These are phyloP conservation scores for Ophion slaviceki DNA, from an alignment of 2,888 invertebrate species.

Conservation along the genomic window DNA sequence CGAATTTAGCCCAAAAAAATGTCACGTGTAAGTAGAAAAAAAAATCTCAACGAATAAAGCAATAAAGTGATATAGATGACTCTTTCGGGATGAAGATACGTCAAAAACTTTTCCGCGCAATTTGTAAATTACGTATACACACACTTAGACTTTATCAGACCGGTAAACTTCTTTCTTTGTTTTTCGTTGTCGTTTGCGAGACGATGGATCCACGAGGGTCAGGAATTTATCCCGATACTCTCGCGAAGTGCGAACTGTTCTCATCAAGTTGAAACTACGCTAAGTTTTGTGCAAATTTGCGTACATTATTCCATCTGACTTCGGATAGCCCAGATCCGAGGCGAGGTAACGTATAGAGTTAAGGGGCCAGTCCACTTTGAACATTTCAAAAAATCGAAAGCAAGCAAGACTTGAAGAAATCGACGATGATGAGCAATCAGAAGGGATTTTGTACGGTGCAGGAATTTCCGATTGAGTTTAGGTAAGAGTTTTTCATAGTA, in stretches of 20 bases:
- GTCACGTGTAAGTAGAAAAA: not conserved
- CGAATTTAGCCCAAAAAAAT: conserved; percentile 28
- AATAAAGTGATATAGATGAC: not conserved
- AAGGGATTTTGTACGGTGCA: too few relatives aligned
- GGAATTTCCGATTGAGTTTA: too few relatives aligned
- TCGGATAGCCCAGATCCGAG: not conserved
- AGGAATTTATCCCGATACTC: conserved; percentile 72
- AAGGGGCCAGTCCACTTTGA: too few relatives aligned
- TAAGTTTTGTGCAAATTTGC: not conserved
- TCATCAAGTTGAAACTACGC: not conserved
- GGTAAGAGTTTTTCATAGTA: too few relatives aligned
- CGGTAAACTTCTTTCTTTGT: not conserved
- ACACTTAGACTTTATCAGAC: conserved; percentile 28
- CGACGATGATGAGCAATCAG: too few relatives aligned
- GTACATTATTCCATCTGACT: not conserved
- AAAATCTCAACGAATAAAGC: conserved; percentile 1
- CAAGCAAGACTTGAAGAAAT: too few relatives aligned
- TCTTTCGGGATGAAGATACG: conserved; percentile 11
- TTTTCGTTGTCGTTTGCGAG: conserved; percentile 64
- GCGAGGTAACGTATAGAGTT: too few relatives aligned
- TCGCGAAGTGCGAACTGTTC: conserved; percentile 10
- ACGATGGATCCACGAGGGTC: conserved; percentile 72
- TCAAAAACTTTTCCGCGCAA: conserved; percentile 7
- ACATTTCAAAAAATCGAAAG: too few relatives aligned
- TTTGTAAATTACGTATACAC: conserved; percentile 23